Percentiles rank a stretch among this genome's conserved stretches.
phyloP scores from a whole-genome alignment of 2,113 vertebrate species.

The Cygnus buccinator region DNA sequence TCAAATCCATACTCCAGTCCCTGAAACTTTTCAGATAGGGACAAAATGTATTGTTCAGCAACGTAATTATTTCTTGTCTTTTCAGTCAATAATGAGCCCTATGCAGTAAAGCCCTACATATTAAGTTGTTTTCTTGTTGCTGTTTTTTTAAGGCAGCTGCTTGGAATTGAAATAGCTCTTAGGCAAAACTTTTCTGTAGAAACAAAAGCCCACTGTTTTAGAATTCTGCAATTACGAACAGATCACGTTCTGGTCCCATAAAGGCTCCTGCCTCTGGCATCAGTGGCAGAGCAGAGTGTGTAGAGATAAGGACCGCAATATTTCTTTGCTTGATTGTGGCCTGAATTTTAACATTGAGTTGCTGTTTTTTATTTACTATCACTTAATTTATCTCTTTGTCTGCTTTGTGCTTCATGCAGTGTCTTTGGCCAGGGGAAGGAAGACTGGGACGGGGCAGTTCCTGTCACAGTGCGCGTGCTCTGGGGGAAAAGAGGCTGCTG shows the following conservation, averaged over 20 bases:
- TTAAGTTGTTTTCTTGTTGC: conserved; percentile 30
- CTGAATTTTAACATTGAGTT: neutral
- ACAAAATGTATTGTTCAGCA: neutral
- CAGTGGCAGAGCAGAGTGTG: neutral
- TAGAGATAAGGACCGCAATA: conserved; percentile 20
- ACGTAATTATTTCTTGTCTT: neutral
- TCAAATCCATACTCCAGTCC: neutral
- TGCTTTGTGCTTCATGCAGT: neutral
- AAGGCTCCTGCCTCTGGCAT: neutral
- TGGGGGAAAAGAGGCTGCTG: neutral
- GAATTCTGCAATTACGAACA: conserved; percentile 41
- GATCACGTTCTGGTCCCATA: conserved; percentile 2
- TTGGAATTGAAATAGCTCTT: conserved; percentile 55
- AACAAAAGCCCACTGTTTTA: conserved; percentile 37
- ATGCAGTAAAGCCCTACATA: neutral
- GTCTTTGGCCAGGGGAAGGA: neutral
- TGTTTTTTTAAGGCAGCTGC: conserved; percentile 16
- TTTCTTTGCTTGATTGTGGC: neutral
- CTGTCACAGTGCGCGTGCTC: neutral
- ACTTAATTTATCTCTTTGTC: neutral
- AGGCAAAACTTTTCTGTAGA: conserved; percentile 21
- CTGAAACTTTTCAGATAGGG: neutral
- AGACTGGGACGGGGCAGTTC: neutral
- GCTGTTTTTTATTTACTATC: neutral
- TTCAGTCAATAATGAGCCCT: conserved; percentile 45